Base-by-base conservation (phyloP, 2,888 invertebrate species). In the Xanthorhoe designata region DNA sequence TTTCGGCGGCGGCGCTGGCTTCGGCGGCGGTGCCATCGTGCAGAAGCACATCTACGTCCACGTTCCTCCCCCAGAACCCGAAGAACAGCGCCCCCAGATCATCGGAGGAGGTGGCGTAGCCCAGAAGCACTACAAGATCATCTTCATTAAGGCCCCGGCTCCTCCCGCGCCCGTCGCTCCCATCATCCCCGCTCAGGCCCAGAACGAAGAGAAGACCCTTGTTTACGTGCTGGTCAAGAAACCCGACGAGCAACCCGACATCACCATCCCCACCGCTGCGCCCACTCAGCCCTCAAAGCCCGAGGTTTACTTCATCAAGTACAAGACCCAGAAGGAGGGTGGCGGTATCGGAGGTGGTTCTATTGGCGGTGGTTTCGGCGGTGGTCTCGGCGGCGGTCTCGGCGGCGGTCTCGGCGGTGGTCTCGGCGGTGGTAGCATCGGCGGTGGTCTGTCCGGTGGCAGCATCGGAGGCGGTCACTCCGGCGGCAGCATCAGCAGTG, bases 21-120 rank as follows among this genome's bases (percentile, higher is more conserved):
- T 89, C 81, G 90, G 91, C 57, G 91, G 93, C 69, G 88, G 85
- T 59, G 84, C 96, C 78, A 95, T 96, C 62, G 95, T 97, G 78
- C 96, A 96, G 88, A 96, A 96, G 82, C 96, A 96, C 95, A 96
- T 96, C 93, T 97, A 97, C 95, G 97, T 97, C 60, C 97, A 97
- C 85, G 96, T 97, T 53, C 97, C 97, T 60, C 97, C 97, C 86
- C 96, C 96, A 95, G 96, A 97, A 89, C 96, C 96, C 49, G 95
- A 96, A 91, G 95, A 95, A 86, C 94, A 95, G 81, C 95, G 96
- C 75, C 94, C 94, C 71, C 94, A 96, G 82, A 95, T 96, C 64
- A 94, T 96, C 81, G 92, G 92, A 63, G 94, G 95, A 10, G 95
- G 95, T 52, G 95, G 95, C 66, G 94, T 96, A 55, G 90, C 95